Evolutionary conservation across 2,888 invertebrate species (phyloP).

Genomic region (Dynastes grantii): DNA sequence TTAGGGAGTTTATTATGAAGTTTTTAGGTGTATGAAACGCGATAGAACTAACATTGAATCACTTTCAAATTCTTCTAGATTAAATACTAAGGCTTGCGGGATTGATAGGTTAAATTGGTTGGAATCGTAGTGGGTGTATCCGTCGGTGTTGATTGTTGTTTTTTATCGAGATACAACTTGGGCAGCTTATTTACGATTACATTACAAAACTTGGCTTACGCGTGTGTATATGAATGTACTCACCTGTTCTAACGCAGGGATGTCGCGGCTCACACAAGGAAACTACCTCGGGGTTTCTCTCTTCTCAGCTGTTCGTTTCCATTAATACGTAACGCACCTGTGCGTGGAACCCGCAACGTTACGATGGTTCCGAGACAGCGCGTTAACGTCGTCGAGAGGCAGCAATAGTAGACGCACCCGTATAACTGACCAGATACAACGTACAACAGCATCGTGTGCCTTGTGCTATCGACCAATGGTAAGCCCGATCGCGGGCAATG

Average conservation of each 20-base stretch:
- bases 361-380: constrained; percentile 11
- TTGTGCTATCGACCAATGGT: constrained; percentile 72
- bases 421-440: constrained; percentile 61
- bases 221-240: constrained; percentile 13
- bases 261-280: too few species aligned
- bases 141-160: not conserved
- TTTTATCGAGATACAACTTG: not conserved
- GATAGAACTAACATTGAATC: not conserved
- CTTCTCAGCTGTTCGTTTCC: constrained; percentile 34
- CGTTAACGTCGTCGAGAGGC: constrained; percentile 10
- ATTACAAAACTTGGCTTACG: not conserved
- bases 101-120: too few species aligned
- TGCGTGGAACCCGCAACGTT: constrained; percentile 2
- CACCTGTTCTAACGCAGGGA: constrained; percentile 26
- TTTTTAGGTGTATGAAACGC: not conserved
- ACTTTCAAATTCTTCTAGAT: too few species aligned
- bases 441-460: constrained; percentile 60
- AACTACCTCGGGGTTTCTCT: constrained; percentile 22
- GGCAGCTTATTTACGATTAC: too few species aligned
- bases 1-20: not conserved
- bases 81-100: too few species aligned
- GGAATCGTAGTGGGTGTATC: constrained; percentile 12
- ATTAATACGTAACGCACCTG: constrained; percentile 22
- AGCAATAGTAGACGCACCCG: constrained; percentile 67
- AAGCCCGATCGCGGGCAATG: constrained; percentile 61